Conservation (phyloP, 2,113 vertebrate genomes). For the Percina caprodes region DNA sequence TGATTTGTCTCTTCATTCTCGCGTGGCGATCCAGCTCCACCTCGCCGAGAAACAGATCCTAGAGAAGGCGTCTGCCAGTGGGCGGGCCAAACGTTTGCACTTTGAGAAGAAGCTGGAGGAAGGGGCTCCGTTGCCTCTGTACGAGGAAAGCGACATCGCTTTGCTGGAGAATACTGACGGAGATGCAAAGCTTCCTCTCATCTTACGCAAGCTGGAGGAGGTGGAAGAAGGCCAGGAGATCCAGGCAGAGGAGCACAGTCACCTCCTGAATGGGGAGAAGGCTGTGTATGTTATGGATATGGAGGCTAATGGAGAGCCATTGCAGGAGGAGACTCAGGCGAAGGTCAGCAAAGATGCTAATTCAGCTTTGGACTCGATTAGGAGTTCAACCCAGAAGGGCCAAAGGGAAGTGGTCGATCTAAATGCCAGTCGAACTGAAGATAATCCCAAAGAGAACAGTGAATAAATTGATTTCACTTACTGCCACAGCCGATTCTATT, state of each 20-base stretch:
- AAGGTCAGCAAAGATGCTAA: conserved; percentile 30
- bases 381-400: conserved; percentile 30
- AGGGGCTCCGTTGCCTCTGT: conserved; percentile 85
- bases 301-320: conserved; percentile 24
- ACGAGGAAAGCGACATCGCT: conserved; percentile 90
- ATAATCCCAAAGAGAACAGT: conserved; percentile 84
- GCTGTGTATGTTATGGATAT: conserved; percentile 80
- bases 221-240: conserved; percentile 81
- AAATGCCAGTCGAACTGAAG: conserved; percentile 82
- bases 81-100: conserved; percentile 84
- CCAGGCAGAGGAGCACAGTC: conserved; percentile 70
- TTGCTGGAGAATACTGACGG: conserved; percentile 88
- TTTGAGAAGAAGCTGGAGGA: conserved; percentile 88
- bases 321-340: conserved; percentile 33
- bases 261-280: conserved; percentile 86
- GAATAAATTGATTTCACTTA: conserved; percentile 71
- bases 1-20: conserved; percentile 86
- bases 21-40: conserved; percentile 90
- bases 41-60: conserved; percentile 97
- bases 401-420: conserved; percentile 62
- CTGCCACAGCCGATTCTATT: conserved; percentile 70
- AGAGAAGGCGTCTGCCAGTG: conserved; percentile 88
- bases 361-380: conserved; percentile 41
- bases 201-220: conserved; percentile 88
- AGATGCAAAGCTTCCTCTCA: conserved; percentile 90